Evolutionary conservation across 2,113 vertebrate genomes (phyloP).

Genomic region (Microtus pennsylvanicus): DNA sequence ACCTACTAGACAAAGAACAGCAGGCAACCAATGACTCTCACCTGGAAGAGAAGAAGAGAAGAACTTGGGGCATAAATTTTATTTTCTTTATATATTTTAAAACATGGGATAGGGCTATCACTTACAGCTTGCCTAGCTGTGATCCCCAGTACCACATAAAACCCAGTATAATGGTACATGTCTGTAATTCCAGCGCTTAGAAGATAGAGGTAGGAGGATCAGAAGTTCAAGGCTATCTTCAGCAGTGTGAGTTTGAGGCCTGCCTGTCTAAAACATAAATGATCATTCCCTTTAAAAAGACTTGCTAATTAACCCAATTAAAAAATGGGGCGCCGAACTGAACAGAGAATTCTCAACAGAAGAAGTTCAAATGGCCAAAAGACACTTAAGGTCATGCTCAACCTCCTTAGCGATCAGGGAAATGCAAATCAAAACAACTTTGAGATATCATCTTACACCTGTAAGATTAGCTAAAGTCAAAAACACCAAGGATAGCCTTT

Average conservation of each 20-base stretch:
- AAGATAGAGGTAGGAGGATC: neutral
- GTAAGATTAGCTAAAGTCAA: too few species aligned
- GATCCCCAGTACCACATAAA: neutral
- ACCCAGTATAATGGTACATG: neutral
- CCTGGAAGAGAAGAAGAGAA: neutral
- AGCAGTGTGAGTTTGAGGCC: neutral
- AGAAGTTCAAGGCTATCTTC: neutral
- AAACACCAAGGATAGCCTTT: too few species aligned
- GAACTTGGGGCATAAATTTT: neutral
- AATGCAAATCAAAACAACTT: too few species aligned
- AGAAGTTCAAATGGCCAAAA: too few species aligned
- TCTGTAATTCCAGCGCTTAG: neutral
- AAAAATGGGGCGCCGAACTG: too few species aligned
- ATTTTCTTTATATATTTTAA: conserved; percentile 9
- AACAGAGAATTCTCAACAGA: too few species aligned
- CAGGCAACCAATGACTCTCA: neutral
- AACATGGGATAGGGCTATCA: neutral
- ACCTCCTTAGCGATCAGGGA: too few species aligned
- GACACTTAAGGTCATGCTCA: too few species aligned
- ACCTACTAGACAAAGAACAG: neutral
- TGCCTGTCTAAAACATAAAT: neutral
- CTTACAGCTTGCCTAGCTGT: neutral
- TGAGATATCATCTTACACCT: too few species aligned
- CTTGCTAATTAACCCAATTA: too few species aligned
- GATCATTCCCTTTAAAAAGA: neutral